Evolutionary conservation across 2,113 vertebrate genomes (phyloP), one percentile per base, ranked within the genome.

Genomic region (Mus spicilegus): DNA sequence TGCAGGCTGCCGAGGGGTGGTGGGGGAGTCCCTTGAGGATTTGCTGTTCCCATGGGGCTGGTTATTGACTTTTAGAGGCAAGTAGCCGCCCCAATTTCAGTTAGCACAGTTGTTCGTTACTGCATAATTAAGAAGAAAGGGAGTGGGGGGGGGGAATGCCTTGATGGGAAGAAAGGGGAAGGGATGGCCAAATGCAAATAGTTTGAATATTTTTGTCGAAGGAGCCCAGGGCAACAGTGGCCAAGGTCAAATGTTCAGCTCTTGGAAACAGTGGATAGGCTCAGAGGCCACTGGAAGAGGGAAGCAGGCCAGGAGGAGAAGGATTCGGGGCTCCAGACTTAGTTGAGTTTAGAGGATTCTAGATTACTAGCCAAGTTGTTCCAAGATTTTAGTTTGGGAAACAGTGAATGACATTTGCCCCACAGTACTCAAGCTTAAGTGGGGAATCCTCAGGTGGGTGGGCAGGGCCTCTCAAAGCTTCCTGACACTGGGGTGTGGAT

Each of bases 41-140:
- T 99, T 98, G 98, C 97, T 93, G 96, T 98, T 96, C 98, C 98
- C 96, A 26, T 90, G 98, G 98, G 99, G 98, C 98, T 99, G 98
- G 99, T 99, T 99, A 99, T 91, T 97, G 98, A 98, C 96, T 97
- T 98, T 98, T 97, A 98, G 97, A 98, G 97, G 98, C 97, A 98
- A 98, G 98, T 98, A 98, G 98, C 98, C 96, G 94, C 97, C 97
- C 97, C 93, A 97, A 73, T 86, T 98, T 98, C 95, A 70, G 97
- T 98, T 98, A 98, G 98, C 97, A 97, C 96, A 97, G 96, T 98
- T 98, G 96, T 98, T 98, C 87, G 97, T 98, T 98, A 98, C 97
- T 88, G 95, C 97, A 95, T 97, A 98, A 97, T 98, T 98, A 98
- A 94, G 95, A 98, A 70, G 84, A 96, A 94, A 89, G 95, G 90